These are phyloP conservation scores for Apamea sordens DNA, from an alignment of 2,888 invertebrate species.

Conservation along the genomic window DNA sequence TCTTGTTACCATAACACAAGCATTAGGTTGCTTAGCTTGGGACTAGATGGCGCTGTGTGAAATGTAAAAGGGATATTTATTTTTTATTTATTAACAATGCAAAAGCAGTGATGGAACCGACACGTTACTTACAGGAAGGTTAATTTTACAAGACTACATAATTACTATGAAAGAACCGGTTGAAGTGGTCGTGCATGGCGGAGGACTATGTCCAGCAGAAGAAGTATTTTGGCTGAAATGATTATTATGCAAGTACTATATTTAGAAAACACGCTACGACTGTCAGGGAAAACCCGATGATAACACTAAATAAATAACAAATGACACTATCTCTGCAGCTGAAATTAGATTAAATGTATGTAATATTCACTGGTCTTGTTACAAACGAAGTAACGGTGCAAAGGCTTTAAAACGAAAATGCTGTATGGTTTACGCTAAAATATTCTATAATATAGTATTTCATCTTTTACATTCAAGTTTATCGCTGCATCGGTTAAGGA, in stretches of 20 bases:
- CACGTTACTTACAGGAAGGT: neutral
- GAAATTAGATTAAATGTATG: conserved; percentile 1
- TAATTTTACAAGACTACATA: conserved; percentile 9
- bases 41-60: too few relatives aligned
- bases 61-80: too few relatives aligned
- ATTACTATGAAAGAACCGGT: neutral
- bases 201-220: neutral
- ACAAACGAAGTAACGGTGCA: neutral
- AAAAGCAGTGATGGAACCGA: neutral
- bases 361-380: neutral
- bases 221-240: neutral
- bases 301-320: conserved; percentile 28
- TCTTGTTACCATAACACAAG: too few relatives aligned
- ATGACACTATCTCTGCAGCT: conserved; percentile 14
- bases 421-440: neutral
- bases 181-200: neutral
- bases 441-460: neutral
- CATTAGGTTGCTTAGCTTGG: too few relatives aligned
- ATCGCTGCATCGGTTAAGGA: neutral
- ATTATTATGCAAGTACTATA: neutral
- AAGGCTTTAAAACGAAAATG: neutral
- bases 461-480: neutral
- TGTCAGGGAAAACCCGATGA: conserved; percentile 1
- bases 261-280: neutral
- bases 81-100: too few relatives aligned